Base-by-base conservation (phyloP, 2,888 invertebrate species). In the Caenorhabditis sp. region DNA sequence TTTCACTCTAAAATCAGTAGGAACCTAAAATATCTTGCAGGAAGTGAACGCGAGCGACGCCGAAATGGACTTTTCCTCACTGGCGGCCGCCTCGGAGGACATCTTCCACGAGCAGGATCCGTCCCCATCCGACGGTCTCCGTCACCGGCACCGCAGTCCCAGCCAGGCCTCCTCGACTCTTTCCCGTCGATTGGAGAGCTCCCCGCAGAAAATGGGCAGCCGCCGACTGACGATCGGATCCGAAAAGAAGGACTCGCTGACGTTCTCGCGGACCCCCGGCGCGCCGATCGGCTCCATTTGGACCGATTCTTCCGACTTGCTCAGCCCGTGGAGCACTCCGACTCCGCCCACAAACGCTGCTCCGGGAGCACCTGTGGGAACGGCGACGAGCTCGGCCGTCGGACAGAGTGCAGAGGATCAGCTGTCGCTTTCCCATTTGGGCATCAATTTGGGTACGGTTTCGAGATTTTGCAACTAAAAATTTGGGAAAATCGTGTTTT, bases 191-290 rank as follows among this genome's bases (percentile, higher is more conserved):
- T 52, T 63, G 24, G 52, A 53, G 15, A 48, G 17, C 17, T 61
- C 61, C 5, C 63, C 63, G 9, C 63, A 63, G 32, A 63, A 52
- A 26, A 20, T 53, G 37, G 48, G 27, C 0, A 17, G 30, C 1
- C 71, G 76, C 13, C 65, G 71, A 11, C n/a, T 71, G 32, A 77
- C 76, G n/a, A 71, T 77, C 26, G 76, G 76, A 59, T 61, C 61
- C 26, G 76, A 77, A 11, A 77, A 70, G 45, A 77, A 77, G 27
- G 55, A 55, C 6, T 32, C 62, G 26, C 27, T 30, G 35, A 15
- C 35, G 0, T 77, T 77, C 24, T 52, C 71, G 13, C 26, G 52
- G 30, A 77, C 76, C 2, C 76, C 76, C 5, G 76, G 76, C 17
- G 24, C 56, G 30, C 66, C 53, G 27, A 52, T 43, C 41, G 46